Evolutionary conservation across 1,140 invertebrate species (phyloP).

Genomic region (Drosophila repleta): DNA sequence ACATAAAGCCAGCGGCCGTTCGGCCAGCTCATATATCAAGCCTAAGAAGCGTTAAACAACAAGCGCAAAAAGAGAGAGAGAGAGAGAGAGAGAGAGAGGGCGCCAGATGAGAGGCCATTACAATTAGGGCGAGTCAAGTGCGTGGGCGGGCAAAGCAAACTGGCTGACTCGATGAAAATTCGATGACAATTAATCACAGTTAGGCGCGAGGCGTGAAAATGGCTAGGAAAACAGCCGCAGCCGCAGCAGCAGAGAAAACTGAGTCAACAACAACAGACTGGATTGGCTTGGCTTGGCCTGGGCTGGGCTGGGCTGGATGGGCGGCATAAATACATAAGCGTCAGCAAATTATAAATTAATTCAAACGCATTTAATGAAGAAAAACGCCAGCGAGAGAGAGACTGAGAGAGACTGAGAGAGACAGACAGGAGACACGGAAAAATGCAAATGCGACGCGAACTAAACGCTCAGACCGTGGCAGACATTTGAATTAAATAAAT

Average conservation of each 20-base stretch:
- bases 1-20: slow-evolving; percentile 10
- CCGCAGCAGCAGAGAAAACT: slow-evolving; percentile 1
- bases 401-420: too few relatives aligned
- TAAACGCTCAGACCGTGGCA: slow-evolving; percentile 34
- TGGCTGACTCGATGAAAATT: slow-evolving; percentile 74
- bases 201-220: slow-evolving; percentile 74
- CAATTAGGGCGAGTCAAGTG: slow-evolving; percentile 35
- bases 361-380: slow-evolving; percentile 79
- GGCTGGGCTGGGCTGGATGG: neutral
- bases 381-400: slow-evolving; percentile 51
- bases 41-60: slow-evolving; percentile 47
- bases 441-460: slow-evolving; percentile 39
- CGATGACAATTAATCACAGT: slow-evolving; percentile 79
- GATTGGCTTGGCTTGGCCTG: too few relatives aligned
- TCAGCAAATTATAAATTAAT: slow-evolving; percentile 82
- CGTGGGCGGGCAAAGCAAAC: slow-evolving; percentile 38
- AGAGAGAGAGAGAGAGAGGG: slow-evolving; percentile 8
- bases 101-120: slow-evolving; percentile 48
- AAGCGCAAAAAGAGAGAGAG: slow-evolving; percentile 6
- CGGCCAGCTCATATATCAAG: slow-evolving; percentile 53
- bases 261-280: too few relatives aligned
- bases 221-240: slow-evolving; percentile 28
- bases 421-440: slow-evolving; percentile 9
- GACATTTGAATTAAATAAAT: slow-evolving; percentile 78
- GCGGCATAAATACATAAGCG: slow-evolving; percentile 66